Evolutionary conservation across 2,888 invertebrate species (phyloP), one percentile per base, ranked within the genome.

Genomic region (Athalia circularis): DNA sequence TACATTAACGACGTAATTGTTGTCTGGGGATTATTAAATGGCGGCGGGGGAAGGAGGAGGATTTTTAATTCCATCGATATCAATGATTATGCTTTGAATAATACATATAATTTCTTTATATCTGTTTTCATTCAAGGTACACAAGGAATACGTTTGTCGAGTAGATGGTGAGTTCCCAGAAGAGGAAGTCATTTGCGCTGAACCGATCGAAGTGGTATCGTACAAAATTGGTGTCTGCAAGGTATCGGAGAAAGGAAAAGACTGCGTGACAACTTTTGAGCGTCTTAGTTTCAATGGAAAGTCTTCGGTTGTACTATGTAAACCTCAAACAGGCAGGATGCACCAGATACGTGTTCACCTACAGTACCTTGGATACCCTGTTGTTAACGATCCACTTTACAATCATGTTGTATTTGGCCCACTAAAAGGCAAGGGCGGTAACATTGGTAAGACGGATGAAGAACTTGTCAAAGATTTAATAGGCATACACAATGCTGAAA

Each of bases 341-440:
- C 99, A 99, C 91, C 99, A 99, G 92, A 99, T 99, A 85, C 93
- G 99, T 82, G 98, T 99, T 50, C 99, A 99, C 91, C 93, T 99
- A 81, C 99, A 99, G 91, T 99, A 96, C 91, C 93, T 99, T 87
- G 99, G 99, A 62, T 97, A 96, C 91, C 99, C 99, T 11, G 99
- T 99, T 77, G 95, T 98, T 6, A 99, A 99, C 90, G 99, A 99
- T 90, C 97, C 98, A 0, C 92, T 99, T 2, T 99, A 99, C 92
- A 99, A 99, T 91, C 97, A 97, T 90, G 94, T 95, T 2, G 98
- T 97, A 0, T 99, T 99, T 91, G 99, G 99, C 0, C 98, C 98
- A 0, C 92, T 95, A 78, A 96, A 97, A 85, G 98, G 99, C 3
- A 96, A 96, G 87, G 95, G 95, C 0, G 98, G 97, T 0, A 95